Conservation (phyloP, 2,797 vertebrate genomes). For the Fratercula arctica region DNA sequence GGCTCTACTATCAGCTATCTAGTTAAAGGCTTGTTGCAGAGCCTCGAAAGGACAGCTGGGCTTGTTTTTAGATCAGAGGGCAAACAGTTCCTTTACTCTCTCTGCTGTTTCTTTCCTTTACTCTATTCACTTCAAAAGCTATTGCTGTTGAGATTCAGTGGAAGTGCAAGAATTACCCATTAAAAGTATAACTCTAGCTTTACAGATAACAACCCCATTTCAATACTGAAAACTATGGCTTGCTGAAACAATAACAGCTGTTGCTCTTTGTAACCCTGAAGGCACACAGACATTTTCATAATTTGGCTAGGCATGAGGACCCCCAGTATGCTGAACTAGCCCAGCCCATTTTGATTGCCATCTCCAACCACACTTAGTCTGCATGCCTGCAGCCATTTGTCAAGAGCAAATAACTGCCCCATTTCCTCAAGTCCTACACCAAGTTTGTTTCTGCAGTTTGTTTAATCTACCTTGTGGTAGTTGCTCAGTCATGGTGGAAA, state of each 20-base stretch:
- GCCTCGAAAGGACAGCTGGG: background rate
- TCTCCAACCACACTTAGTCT: background rate
- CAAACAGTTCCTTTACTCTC: background rate
- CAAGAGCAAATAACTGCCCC: background rate
- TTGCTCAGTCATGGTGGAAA: background rate
- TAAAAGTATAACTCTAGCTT: background rate
- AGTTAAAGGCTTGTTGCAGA: background rate
- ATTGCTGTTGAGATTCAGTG: background rate
- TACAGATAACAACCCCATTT: background rate
- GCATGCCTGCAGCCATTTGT: background rate
- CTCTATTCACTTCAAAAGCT: background rate
- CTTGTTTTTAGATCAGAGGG: slow-evolving; percentile 9
- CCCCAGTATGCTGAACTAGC: background rate
- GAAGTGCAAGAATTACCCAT: background rate
- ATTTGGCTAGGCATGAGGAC: background rate
- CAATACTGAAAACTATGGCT: background rate
- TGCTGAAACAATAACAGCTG: background rate
- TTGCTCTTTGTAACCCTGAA: background rate
- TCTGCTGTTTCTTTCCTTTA: background rate
- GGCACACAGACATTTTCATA: background rate
- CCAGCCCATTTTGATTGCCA: background rate
- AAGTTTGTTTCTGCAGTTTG: background rate
- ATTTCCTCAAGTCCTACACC: background rate
- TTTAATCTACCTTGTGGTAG: background rate
- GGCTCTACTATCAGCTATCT: background rate